Conservation (phyloP, 1,140 invertebrate genomes). For the Drosophila nasuta region DNA sequence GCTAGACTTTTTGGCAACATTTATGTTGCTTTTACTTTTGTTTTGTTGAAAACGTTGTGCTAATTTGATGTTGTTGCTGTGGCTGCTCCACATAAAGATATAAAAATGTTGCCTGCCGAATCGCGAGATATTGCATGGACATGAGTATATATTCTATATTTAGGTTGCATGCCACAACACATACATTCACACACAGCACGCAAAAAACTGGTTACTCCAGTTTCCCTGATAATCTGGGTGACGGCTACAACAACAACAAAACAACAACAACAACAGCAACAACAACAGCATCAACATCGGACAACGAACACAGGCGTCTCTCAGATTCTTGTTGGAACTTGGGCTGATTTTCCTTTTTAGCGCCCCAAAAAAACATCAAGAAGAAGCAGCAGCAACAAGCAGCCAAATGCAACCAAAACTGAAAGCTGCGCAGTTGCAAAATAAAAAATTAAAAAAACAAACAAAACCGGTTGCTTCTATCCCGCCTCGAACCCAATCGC, state of each 20-base stretch:
- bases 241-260: constrained; percentile 68
- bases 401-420: constrained; percentile 44
- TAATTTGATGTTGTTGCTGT: constrained; percentile 9
- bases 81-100: constrained; percentile 23
- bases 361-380: constrained; percentile 59
- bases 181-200: neutral
- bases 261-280: constrained; percentile 26
- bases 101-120: constrained; percentile 24
- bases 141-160: constrained; percentile 71
- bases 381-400: constrained; percentile 10
- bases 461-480: constrained; percentile 54
- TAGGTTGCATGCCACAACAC: constrained; percentile 76
- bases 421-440: constrained; percentile 61
- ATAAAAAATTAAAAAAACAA: neutral
- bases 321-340: constrained; percentile 54
- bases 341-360: constrained; percentile 74
- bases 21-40: constrained; percentile 18
- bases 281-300: constrained; percentile 10
- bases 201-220: constrained; percentile 81
- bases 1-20: constrained; percentile 50
- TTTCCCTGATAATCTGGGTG: constrained; percentile 84
- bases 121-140: constrained; percentile 24
- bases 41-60: neutral
- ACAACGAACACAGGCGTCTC: constrained; percentile 40
- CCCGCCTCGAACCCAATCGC: constrained; percentile 27